phyloP scores from a whole-genome alignment of 2,113 vertebrate genomes.

The Hiodon alosoides region DNA sequence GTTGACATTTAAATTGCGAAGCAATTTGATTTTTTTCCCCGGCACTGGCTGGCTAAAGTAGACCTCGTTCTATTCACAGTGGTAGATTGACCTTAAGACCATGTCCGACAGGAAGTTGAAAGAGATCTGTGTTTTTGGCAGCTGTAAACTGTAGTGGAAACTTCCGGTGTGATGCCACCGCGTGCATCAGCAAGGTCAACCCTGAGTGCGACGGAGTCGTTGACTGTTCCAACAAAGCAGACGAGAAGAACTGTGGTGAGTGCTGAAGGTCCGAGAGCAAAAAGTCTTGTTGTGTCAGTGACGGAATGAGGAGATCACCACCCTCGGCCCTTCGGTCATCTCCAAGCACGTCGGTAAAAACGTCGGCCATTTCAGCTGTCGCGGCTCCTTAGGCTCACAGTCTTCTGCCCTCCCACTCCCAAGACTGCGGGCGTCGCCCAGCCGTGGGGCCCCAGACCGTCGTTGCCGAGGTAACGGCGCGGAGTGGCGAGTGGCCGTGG shows the following conservation, averaged over 20 bases:
- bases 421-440: conserved; percentile 77
- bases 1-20: too few species aligned
- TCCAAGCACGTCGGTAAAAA: too few species aligned
- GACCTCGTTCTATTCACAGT: background rate
- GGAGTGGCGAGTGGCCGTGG: conserved; percentile 89
- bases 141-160: conserved; percentile 68
- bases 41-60: background rate
- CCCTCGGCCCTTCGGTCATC: too few species aligned
- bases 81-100: background rate
- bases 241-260: conserved; percentile 75
- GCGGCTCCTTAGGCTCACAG: background rate
- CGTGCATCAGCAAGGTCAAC: conserved; percentile 76
- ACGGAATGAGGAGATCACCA: background rate
- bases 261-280: conserved; percentile 3
- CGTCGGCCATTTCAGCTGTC: background rate
- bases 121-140: conserved; percentile 27
- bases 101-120: background rate
- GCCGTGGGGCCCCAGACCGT: conserved; percentile 68
- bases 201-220: conserved; percentile 73
- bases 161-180: conserved; percentile 66
- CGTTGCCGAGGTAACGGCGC: conserved; percentile 73
- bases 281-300: background rate
- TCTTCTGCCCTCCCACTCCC: conserved; percentile 12
- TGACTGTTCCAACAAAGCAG: conserved; percentile 70
- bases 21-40: background rate